Evolutionary conservation across 1,140 invertebrate species (phyloP).

Genomic region (Ectropis grisescens): DNA sequence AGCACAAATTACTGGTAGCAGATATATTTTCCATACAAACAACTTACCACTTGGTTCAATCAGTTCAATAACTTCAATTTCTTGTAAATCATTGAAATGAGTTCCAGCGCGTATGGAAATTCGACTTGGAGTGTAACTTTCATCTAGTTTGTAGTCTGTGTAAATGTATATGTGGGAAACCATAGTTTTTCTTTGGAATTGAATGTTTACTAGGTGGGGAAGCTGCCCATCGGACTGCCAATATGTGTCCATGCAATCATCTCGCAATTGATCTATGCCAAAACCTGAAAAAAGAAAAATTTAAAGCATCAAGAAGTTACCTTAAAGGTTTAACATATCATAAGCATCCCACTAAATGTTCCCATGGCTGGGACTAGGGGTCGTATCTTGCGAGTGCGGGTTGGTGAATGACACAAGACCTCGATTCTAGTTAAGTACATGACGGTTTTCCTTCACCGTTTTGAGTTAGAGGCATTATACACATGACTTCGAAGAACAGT

Average conservation of each 20-base stretch:
- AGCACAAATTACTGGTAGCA: no score
- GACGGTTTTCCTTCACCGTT: no score
- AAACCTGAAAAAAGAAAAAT: conserved; percentile 77
- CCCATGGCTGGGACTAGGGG: no score
- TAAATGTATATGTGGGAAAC: conserved; percentile 97
- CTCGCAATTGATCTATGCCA: conserved; percentile 96
- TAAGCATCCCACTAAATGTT: no score
- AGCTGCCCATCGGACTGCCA: conserved; percentile 99
- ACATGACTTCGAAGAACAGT: no score
- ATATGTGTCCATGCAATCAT: conserved; percentile 96
- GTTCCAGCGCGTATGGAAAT: conserved; percentile 96
- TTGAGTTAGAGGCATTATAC: no score
- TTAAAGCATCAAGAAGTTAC: no score
- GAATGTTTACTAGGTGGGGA: conserved; percentile 97
- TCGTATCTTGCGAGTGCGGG: no score
- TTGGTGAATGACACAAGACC: no score
- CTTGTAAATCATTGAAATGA: conserved; percentile 98
- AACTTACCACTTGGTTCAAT: conserved; percentile 85
- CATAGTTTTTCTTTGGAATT: conserved; percentile 97
- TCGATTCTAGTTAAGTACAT: no score
- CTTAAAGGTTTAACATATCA: no score
- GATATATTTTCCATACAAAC: no score
- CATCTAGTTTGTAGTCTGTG: conserved; percentile 97
- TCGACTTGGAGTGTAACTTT: conserved; percentile 98
- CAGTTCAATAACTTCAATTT: conserved; percentile 95